Evolutionary conservation across 2,797 vertebrate genomes (phyloP), one percentile per base, ranked within the genome.

Genomic region (Chromis chromis): DNA sequence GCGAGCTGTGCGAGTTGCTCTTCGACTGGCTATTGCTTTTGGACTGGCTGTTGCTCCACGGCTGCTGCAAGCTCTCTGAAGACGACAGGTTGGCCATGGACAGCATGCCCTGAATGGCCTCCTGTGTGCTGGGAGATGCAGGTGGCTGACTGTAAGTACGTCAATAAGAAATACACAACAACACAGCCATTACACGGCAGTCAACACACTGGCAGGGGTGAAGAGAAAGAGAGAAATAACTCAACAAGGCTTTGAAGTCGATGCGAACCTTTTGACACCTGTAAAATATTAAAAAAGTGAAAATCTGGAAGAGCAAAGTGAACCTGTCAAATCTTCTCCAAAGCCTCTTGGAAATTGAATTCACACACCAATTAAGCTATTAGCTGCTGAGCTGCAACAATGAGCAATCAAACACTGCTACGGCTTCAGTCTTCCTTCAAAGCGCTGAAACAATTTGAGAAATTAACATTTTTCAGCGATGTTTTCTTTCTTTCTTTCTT

Each of bases 41-140:
- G 0, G 96, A 94, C 90, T 98, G 97, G 78, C 94, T 96, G 65
- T 96, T 90, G 76, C 94, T 95, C 97, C 97, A 99, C 0, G 96
- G 88, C 0, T 95, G 94, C 93, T 97, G 97, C 90, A 98, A 93
- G 92, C 96, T 96, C 87, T 98, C 97, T 14, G 97, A 97, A 24
- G 98, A 96, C 85, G 97, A 97, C 92, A 99, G 96, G 93, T 99
- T 98, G 91, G 98, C 98, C 98, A 99, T 99, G 55, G 98, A 99
- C 78, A 99, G 93, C 98, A 99, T 99, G 91, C 98, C 98, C 96
- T 99, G 98, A 94, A 99, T 99, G 86, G 98, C 98, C 94, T 99
- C 98, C 93, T 99, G 98, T 10, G 98, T 99, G 94, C 98, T 99
- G 92, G 98, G 98, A 84, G 98, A 99, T 88, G 98, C 98, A 70